Base-by-base conservation (phyloP, 23 tunicate species). In the Ciona savignyi region DNA sequence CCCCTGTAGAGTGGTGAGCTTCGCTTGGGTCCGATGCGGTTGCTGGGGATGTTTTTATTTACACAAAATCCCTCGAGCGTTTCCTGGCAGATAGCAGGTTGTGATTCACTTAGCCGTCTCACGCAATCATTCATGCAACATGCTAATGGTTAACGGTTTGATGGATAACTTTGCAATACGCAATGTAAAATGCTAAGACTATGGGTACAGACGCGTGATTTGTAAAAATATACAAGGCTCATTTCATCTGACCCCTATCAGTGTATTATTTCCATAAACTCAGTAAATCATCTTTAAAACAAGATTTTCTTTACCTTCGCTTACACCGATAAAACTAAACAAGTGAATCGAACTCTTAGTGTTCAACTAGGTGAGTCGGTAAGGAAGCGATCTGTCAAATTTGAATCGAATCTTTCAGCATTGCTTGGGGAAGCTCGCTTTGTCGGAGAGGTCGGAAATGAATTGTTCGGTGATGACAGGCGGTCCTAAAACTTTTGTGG, bases 371-470 rank as follows among this genome's bases (percentile, higher is more conserved):
- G 15, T 42, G 56, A 42, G 56, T 42, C 56, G 56, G 56, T 15
- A 42, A 42, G 56, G 56, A 42, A 42, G 56, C 56, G 56, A 42
- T 42, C 56, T 42, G 56, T 42, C 56, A 42, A 42, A 42, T 42
- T n/a, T 42, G 15, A 42, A 42, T 42, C 56, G 56, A 42, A 42
- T 42, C 56, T 42, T 42, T 42, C 56, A 42, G 56, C 56, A 15
- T 15, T 42, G 15, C 11, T 15, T 6, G 9, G 11, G 56, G 15
- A 15, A 42, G 11, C 9, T 42, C 9, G 56, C 56, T 9, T 6
- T 42, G 15, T 15, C 15, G 56, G 56, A 42, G 15, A 15, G 11
- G 56, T 42, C 56, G 56, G 56, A 42, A 42, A 42, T 42, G 15
- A 6, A 42, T 6, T 42, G 15, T 9, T 42, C 11, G 56, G 56